phyloP scores from a whole-genome alignment of 2,113 vertebrate genomes.

The Leucoraja erinaceus region DNA sequence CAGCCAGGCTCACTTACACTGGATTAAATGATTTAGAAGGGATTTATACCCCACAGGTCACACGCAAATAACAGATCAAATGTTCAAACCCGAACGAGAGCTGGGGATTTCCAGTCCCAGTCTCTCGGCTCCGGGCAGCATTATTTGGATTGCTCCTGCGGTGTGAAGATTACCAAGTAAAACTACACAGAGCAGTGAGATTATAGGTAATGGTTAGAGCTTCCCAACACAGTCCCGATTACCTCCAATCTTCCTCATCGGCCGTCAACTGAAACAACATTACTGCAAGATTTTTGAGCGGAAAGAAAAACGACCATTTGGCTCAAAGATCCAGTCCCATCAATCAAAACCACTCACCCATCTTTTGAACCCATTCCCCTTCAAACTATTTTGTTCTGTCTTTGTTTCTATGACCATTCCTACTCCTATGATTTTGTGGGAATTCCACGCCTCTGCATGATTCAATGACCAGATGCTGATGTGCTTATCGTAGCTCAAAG shows the following conservation, averaged over 20 bases:
- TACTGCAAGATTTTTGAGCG: background rate
- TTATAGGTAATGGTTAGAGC: background rate
- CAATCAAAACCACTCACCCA: background rate
- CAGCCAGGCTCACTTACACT: background rate
- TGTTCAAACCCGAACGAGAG: background rate
- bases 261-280: background rate
- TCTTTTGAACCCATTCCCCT: background rate
- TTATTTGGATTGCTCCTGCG: background rate
- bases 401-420: background rate
- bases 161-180: background rate
- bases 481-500: too few relatives aligned
- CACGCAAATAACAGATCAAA: background rate
- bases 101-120: background rate
- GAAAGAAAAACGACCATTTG: background rate
- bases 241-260: background rate
- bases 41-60: too few relatives aligned
- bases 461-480: too few relatives aligned
- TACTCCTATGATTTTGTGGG: background rate
- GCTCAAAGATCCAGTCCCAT: background rate
- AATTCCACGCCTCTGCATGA: too few relatives aligned
- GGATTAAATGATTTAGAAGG: background rate
- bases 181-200: background rate
- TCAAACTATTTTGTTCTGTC: background rate
- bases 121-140: background rate
- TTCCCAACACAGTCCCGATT: background rate